phyloP scores from a whole-genome alignment of 2,797 vertebrate species.

The Menidia menidia region DNA sequence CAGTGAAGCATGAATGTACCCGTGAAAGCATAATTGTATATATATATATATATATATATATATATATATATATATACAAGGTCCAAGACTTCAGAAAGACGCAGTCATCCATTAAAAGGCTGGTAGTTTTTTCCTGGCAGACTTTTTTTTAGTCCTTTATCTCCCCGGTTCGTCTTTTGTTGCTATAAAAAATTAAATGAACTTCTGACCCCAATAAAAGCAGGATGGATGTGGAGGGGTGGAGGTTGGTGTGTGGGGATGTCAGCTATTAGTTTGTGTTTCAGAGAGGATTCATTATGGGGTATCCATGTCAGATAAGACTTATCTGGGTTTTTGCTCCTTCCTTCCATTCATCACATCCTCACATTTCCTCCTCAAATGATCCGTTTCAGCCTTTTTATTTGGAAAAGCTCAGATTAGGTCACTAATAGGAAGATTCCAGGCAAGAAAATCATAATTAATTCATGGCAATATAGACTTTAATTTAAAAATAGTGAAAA shows the following conservation, averaged over 20 bases:
- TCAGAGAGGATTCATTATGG: no score
- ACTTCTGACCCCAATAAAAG: constrained; percentile 50
- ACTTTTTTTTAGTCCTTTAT: constrained; percentile 1
- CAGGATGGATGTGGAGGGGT: constrained; percentile 17
- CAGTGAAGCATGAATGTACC: constrained; percentile 7
- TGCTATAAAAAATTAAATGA: constrained; percentile 44
- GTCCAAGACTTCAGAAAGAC: background rate
- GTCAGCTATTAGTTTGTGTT: constrained; percentile 5
- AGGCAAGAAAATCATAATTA: no score
- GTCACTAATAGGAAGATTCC: no score
- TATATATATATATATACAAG: background rate
- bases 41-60: background rate
- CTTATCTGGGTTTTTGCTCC: no score
- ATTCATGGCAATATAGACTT: no score
- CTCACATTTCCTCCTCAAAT: no score
- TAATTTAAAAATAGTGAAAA: no score
- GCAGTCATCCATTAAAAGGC: background rate
- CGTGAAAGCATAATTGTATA: background rate
- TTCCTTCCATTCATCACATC: no score
- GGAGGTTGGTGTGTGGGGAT: background rate
- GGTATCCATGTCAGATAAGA: no score
- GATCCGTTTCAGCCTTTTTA: no score
- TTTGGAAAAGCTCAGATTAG: no score
- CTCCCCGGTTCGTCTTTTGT: constrained; percentile 27
- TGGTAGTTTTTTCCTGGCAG: constrained; percentile 4